These are phyloP conservation scores for Neotoma lepida DNA, from an alignment of 2,113 vertebrate genomes.

Conservation along the genomic window DNA sequence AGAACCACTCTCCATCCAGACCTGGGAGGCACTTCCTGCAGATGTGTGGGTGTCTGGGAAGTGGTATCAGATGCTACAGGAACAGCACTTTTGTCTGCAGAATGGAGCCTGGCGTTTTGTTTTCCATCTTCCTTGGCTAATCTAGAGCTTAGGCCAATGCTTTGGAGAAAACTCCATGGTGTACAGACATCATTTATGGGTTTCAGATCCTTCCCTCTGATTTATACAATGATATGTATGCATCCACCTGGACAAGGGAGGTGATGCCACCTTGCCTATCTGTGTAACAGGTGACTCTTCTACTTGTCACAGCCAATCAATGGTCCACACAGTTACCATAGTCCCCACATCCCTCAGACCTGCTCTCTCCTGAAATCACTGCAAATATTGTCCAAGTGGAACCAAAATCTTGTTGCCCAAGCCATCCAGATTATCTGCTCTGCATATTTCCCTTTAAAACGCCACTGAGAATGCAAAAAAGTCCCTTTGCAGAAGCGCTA, in stretches of 20 bases:
- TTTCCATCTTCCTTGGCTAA: slow-evolving; percentile 34
- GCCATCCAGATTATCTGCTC: slow-evolving; percentile 49
- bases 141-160: not conserved
- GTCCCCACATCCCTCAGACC: slow-evolving; percentile 47
- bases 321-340: slow-evolving; percentile 29
- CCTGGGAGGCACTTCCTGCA: not conserved
- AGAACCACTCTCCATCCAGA: slow-evolving; percentile 19
- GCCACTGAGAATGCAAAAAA: slow-evolving; percentile 64
- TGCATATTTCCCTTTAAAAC: slow-evolving; percentile 72
- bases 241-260: slow-evolving; percentile 36
- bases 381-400: slow-evolving; percentile 28
- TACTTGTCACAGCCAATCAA: slow-evolving; percentile 61
- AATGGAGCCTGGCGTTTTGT: not conserved
- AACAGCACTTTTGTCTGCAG: slow-evolving; percentile 11
- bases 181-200: not conserved
- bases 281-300: not conserved
- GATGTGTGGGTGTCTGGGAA: not conserved
- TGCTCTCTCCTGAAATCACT: slow-evolving; percentile 60
- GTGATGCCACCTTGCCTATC: slow-evolving; percentile 41
- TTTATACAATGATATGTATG: slow-evolving; percentile 45
- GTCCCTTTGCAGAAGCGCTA: slow-evolving; percentile 83
- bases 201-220: slow-evolving; percentile 73
- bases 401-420: slow-evolving; percentile 15
- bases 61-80: not conserved
- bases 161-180: slow-evolving; percentile 35